Conservation (phyloP, 2,888 invertebrate genomes). For the Teleiodes luculella region DNA sequence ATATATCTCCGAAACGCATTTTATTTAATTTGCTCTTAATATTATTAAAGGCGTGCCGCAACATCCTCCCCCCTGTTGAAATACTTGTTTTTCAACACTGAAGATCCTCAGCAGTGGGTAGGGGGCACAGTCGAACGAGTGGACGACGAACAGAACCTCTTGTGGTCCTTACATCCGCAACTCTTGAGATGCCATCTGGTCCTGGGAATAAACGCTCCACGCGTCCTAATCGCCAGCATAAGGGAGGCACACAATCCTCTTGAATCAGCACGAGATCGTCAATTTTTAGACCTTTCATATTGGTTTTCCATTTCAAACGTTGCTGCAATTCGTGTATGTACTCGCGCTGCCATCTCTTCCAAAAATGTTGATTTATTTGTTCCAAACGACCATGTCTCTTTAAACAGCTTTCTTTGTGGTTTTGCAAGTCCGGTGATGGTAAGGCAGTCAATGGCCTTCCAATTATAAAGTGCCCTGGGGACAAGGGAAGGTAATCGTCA, state of each 20-base stretch:
- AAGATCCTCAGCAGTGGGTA: not conserved
- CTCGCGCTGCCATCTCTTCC: constrained; percentile 16
- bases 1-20: too few relatives aligned
- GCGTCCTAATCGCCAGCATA: not conserved
- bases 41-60: too few relatives aligned
- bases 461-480: constrained; percentile 26
- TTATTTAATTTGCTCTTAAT: too few relatives aligned
- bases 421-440: not conserved
- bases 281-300: not conserved
- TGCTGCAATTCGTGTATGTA: constrained; percentile 18
- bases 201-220: not conserved
- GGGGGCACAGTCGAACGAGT: not conserved
- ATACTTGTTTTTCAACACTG: too few relatives aligned
- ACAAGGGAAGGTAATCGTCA: constrained; percentile 18
- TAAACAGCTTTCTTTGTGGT: not conserved
- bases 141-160: not conserved
- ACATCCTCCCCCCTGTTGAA: too few relatives aligned
- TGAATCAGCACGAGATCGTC: not conserved
- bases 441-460: constrained; percentile 21
- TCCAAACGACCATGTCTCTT: constrained; percentile 16
- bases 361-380: constrained; percentile 18
- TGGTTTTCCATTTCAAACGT: constrained; percentile 19
- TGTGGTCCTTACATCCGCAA: not conserved
- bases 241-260: not conserved
- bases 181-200: not conserved